Percentiles rank a stretch among this genome's conserved stretches.
Conservation (phyloP, 2,113 vertebrate species). For the Lamprologus speciosus region DNA sequence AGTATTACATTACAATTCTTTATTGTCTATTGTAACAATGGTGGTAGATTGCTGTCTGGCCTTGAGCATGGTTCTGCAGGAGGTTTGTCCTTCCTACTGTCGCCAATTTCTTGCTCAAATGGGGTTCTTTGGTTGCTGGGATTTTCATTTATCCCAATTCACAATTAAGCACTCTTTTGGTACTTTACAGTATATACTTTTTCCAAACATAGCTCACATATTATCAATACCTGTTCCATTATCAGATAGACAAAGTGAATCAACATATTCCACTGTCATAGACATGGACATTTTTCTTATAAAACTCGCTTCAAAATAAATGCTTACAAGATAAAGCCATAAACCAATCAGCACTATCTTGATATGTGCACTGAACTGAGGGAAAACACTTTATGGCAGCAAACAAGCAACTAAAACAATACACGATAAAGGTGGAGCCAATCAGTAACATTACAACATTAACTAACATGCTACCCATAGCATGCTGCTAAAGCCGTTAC, state of each 20-base stretch:
- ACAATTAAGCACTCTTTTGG: neutral
- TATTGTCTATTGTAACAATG: neutral
- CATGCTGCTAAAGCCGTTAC: neutral
- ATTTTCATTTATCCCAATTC: neutral
- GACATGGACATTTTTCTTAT: neutral
- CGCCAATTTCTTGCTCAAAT: neutral
- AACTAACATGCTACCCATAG: neutral
- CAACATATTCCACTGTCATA: neutral
- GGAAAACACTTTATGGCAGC: neutral
- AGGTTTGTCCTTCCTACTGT: neutral
- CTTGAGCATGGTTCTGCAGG: neutral
- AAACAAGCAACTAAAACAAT: neutral
- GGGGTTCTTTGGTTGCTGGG: neutral
- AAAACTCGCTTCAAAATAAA: neutral
- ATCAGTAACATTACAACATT: neutral
- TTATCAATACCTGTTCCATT: neutral
- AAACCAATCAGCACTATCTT: neutral
- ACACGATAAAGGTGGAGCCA: neutral
- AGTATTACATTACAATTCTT: neutral
- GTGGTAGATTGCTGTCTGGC: neutral
- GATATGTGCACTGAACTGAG: neutral
- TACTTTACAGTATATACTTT: neutral
- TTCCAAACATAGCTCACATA: neutral
- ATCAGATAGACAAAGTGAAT: neutral
- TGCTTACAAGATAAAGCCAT: neutral